A percentile compares a stretch with the other conserved stretches of the same genome.
Evolutionary conservation across 2,113 vertebrate species (phyloP).

Genomic region (Terrapene triunguis): DNA sequence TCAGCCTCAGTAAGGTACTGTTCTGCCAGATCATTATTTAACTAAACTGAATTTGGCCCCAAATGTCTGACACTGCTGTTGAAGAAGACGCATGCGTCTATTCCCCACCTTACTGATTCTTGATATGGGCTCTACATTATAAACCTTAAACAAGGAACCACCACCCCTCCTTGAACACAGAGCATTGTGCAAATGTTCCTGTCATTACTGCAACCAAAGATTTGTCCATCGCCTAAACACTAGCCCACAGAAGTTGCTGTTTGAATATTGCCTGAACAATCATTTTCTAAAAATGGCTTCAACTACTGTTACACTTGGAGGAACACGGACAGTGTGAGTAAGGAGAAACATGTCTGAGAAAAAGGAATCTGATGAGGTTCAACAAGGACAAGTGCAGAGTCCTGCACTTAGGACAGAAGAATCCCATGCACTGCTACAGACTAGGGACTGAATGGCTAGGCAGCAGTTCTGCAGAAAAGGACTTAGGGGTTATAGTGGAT

Average conservation of each 20-base stretch:
- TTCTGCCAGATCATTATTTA: not conserved
- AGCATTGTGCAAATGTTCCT: not conserved
- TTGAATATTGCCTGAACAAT: slow-evolving; percentile 39
- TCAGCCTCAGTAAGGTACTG: not conserved
- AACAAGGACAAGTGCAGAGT: too few species aligned
- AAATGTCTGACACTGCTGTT: not conserved
- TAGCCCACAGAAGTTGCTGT: not conserved
- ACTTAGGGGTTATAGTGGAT: too few species aligned
- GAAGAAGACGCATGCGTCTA: not conserved
- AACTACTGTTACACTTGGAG: not conserved
- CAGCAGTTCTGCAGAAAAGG: too few species aligned
- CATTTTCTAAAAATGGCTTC: slow-evolving; percentile 46
- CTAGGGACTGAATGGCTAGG: too few species aligned
- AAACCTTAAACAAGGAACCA: not conserved
- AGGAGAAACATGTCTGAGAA: slow-evolving; percentile 29
- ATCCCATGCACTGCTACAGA: too few species aligned
- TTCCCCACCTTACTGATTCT: not conserved
- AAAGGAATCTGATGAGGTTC: not conserved
- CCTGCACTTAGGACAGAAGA: too few species aligned
- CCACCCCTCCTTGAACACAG: not conserved
- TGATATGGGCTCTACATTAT: not conserved
- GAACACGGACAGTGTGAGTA: slow-evolving; percentile 15
- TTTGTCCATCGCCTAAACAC: not conserved
- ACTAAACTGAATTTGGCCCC: not conserved
- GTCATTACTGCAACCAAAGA: not conserved